Conservation (phyloP, 2,113 vertebrate genomes). For the Larimichthys polyactis region DNA sequence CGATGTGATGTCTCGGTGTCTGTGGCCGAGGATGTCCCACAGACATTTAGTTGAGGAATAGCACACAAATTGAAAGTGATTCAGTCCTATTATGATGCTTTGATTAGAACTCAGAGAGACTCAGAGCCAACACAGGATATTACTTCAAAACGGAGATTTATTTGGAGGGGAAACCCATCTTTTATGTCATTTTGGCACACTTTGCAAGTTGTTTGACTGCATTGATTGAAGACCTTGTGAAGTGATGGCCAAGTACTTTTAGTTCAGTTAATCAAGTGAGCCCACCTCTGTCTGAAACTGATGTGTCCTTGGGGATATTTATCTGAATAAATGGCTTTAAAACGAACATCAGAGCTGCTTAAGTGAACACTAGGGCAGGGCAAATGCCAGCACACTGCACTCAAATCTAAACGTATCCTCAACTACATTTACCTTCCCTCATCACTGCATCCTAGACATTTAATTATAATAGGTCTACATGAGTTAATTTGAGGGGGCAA, state of each 20-base stretch:
- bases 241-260: constrained; percentile 17
- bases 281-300: constrained; percentile 23
- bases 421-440: constrained; percentile 32
- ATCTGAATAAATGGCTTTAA: constrained; percentile 36
- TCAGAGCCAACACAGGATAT: constrained; percentile 15
- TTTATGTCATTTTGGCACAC: constrained; percentile 18
- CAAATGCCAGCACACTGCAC: neutral
- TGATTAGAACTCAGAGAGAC: constrained; percentile 3
- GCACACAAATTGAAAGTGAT: constrained; percentile 29
- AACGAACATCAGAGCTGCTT: constrained; percentile 18
- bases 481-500: neutral
- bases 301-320: constrained; percentile 21
- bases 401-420: constrained; percentile 13
- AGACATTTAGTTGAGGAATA: constrained; percentile 9
- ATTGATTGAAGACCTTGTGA: constrained; percentile 23
- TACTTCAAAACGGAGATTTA: constrained; percentile 34
- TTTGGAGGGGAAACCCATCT: constrained; percentile 17
- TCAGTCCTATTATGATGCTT: constrained; percentile 1
- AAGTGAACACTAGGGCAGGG: constrained; percentile 1
- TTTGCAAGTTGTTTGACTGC: constrained; percentile 16
- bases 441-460: constrained; percentile 7
- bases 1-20: constrained; percentile 16
- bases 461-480: constrained; percentile 9
- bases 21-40: neutral
- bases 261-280: constrained; percentile 42